These are phyloP conservation scores for Acromyrmex charruanus DNA, from an alignment of 1,140 invertebrate genomes.

Conservation along the genomic window DNA sequence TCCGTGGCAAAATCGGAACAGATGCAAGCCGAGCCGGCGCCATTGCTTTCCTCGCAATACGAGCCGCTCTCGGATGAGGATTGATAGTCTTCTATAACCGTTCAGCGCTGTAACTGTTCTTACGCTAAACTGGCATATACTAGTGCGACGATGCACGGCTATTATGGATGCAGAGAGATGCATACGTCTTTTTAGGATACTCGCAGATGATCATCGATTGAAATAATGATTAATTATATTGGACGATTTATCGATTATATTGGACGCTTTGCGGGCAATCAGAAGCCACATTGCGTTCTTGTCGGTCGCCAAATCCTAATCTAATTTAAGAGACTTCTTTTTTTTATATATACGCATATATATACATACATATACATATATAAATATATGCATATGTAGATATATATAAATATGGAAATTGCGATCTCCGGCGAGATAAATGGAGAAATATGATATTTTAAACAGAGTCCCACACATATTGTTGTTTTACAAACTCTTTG, in stretches of 20 bases:
- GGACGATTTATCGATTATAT: conserved; percentile 52
- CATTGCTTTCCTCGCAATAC: conserved; percentile 94
- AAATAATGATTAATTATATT: conserved; percentile 44
- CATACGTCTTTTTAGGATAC: conserved; percentile 50
- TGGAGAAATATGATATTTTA: conserved; percentile 66
- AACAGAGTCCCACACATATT: conserved; percentile 52
- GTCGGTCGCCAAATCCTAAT: conserved; percentile 66
- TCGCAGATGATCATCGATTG: conserved; percentile 31
- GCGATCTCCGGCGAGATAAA: conserved; percentile 37
- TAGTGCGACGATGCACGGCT: conserved; percentile 3
- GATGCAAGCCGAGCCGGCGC: conserved; percentile 90
- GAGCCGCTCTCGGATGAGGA: conserved; percentile 96
- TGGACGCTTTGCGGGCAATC: conserved; percentile 38
- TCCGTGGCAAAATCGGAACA: conserved; percentile 82
- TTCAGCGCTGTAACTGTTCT: conserved; percentile 7
- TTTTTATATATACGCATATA: conserved; percentile 45
- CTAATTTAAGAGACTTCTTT: conserved; percentile 47
- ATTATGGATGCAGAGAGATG: conserved; percentile 28
- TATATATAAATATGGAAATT: conserved; percentile 30
- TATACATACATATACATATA: background rate
- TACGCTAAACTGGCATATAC: background rate
- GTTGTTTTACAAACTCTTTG: conserved; percentile 72
- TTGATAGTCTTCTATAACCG: conserved; percentile 84
- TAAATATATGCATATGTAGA: background rate
- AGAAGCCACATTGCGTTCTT: conserved; percentile 61